Base-by-base conservation (phyloP, 2,797 vertebrate genomes). In the Pseudochaenichthys georgianus region DNA sequence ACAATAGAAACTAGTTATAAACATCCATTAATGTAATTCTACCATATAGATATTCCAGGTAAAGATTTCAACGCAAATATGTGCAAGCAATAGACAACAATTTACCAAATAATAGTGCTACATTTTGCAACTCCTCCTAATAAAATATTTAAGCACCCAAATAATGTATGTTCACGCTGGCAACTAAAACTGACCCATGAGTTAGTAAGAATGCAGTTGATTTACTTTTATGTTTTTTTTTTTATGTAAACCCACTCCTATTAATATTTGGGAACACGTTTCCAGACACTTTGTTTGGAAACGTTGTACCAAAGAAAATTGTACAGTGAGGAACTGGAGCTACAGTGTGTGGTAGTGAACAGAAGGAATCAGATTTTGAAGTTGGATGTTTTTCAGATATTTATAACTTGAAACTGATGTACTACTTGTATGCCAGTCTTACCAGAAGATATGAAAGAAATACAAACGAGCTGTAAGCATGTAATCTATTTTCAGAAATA, bases 271-370 rank as follows among this genome's bases (percentile, higher is more conserved):
- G 28, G 23, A 66, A 55, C 43, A 11, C 2, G 46, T 31, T 23
- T 75, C 51, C 5, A 61, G 48, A 28, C 28, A 28, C 28, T 28
- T 28, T 28, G 28, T 28, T 28, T 28, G 28, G 28, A 28, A 28
- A 28, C 28, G 28, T 5, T 28, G 28, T 28, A 28, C 4, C 28
- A 28, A 28, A 28, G 3, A 4, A 28, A 28, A 28, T 28, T 28
- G 28, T 28, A 28, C 28, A 28, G n/a, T n/a, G 53, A 64, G 38
- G 28, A 62, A 55, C 3, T 41, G 31, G n/a, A 66, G 23, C 42
- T 52, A 42, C 28, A 63, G 66, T 41, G 66, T 57, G 62, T 45
- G 66, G 46, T 21, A 5, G 23, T 3, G 51, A 81, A 77, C 70
- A 71, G 67, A 71, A 61, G 48, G 69, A 75, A 54, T 50, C 42